These are phyloP conservation scores for Perodicticus potto DNA, from an alignment of 2,797 vertebrate genomes.

Conservation along the genomic window DNA sequence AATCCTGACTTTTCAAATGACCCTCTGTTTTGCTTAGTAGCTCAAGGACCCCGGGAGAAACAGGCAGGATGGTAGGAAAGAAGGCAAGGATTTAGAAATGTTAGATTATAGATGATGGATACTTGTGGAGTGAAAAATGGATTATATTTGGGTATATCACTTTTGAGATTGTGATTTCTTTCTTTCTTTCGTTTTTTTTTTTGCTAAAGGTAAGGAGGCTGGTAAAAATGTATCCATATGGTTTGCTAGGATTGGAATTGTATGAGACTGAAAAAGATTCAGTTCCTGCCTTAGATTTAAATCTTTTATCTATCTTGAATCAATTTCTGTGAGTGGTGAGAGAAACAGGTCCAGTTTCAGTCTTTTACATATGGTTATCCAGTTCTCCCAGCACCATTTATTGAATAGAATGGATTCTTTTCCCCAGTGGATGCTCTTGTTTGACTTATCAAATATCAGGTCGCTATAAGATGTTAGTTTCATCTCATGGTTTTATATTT, in stretches of 20 bases:
- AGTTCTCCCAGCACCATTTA: too few relatives aligned
- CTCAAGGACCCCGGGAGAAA: neutral
- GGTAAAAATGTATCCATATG: neutral
- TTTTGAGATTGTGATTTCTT: neutral
- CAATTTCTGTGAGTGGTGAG: too few relatives aligned
- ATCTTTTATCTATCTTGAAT: too few relatives aligned
- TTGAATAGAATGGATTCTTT: too few relatives aligned
- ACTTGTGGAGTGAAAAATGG: neutral
- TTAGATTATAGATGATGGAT: neutral
- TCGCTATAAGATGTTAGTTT: too few relatives aligned
- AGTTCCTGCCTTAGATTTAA: neutral
- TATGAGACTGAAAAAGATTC: conserved; percentile 15
- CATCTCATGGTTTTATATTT: too few relatives aligned
- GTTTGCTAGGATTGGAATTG: neutral
- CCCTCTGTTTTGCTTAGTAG: neutral
- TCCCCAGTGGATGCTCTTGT: too few relatives aligned
- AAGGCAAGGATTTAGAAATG: neutral
- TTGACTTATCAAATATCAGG: too few relatives aligned
- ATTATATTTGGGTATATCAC: neutral
- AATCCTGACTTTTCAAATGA: neutral
- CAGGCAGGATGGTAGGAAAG: neutral
- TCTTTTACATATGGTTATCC: too few relatives aligned
- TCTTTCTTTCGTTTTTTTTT: neutral
- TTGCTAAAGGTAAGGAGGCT: neutral
- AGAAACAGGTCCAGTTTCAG: too few relatives aligned